Base-by-base conservation (phyloP, 2,888 invertebrate genomes). In the Nemoura dubitans region DNA sequence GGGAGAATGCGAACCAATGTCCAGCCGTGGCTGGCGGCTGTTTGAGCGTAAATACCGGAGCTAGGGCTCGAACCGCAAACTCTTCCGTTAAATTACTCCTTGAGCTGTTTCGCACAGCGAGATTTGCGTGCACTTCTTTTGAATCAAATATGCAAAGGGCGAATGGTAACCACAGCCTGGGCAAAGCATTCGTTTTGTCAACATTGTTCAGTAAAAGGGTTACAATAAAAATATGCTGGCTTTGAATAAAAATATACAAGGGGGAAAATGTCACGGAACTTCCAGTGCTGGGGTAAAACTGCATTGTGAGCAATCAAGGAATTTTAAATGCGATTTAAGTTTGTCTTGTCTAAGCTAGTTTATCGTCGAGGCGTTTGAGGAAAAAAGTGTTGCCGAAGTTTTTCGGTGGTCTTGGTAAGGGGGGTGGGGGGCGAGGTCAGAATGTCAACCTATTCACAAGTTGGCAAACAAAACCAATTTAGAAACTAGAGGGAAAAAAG, bases 391-490 rank as follows among this genome's bases (percentile, higher is more conserved):
- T 21, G 26, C 28, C 30, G 10, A 81, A 81, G 28, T 30, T 81
- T 81, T 14, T n/a, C n/a, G 7, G 30, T 30, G 28, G 27, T 7
- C n/a, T 27, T 21, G 21, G 76, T 76, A 76, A n/a, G n/a, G 78
- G 78, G 26, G 27, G 26, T 0, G 26, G 28, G 78, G 26, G 82
- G 7, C 3, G 59, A 83, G 83, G 83, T 43, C 59, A 42, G 25
- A 43, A 42, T 25, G 28, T 43, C 59, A 30, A 27, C 59, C 84
- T 27, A 84, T 84, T 76, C 84, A 76, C 84, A 84, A 84, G 59
- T 84, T 84, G 76, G 28, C 84, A 84, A 84, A 84, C 84, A 84
- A 84, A 84, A 84, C 84, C 84, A 84, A 84, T 84, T 84, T 84
- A 59, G 76, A 29, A 81, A 30, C 81, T 81, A 59, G 76, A 28